Conservation (phyloP, 2,888 invertebrate species). For the Exephanes ischioxanthus region DNA sequence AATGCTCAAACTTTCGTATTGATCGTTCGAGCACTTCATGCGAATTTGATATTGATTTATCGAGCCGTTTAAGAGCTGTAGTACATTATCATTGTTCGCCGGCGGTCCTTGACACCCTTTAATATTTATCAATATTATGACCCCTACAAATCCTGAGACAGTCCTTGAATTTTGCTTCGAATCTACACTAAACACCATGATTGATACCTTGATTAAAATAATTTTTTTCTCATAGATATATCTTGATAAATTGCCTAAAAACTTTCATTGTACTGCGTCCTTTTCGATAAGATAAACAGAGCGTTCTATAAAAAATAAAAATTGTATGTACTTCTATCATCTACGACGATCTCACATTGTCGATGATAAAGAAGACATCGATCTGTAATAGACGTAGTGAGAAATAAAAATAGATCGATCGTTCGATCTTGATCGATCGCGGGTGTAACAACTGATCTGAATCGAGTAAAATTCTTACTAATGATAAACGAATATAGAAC, state of each 20-base stretch:
- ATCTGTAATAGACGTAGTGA: conserved; percentile 19
- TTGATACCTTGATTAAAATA: not conserved
- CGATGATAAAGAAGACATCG: conserved; percentile 16
- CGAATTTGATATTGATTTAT: conserved; percentile 10
- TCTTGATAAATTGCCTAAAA: conserved; percentile 15
- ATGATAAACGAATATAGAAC: not conserved
- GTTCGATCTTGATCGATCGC: not conserved
- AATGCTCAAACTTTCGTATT: not conserved
- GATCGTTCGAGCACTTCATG: not conserved
- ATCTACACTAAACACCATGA: too few species aligned
- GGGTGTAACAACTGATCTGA: conserved; percentile 15
- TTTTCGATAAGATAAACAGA: not conserved
- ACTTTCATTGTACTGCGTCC: conserved; percentile 4
- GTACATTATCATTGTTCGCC: not conserved
- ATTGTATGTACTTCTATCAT: not conserved
- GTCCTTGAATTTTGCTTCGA: too few species aligned
- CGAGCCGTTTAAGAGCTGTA: not conserved
- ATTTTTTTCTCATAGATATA: not conserved
- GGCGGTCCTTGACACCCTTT: too few species aligned
- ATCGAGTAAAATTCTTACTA: conserved; percentile 34
- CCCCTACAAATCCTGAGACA: too few species aligned
- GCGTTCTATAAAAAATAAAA: conserved; percentile 7
- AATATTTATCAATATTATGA: too few species aligned
- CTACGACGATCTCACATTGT: conserved; percentile 11
- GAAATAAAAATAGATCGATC: conserved; percentile 12